A percentile compares a stretch with the other conserved stretches of the same genome.
Evolutionary conservation across 2,888 invertebrate species (phyloP).

Genomic region (Itoplectis maculator): DNA sequence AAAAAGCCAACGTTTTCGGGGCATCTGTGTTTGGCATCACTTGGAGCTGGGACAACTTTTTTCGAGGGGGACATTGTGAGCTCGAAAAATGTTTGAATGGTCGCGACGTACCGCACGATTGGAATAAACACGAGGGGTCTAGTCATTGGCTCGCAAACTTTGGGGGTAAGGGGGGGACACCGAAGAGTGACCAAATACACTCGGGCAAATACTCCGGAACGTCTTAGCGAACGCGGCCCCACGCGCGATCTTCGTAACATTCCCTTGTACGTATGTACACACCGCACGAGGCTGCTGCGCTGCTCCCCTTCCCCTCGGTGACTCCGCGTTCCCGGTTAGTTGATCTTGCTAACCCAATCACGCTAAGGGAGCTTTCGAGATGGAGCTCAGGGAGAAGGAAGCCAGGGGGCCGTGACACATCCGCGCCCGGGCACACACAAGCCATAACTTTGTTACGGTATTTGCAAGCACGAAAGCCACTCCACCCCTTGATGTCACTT

Average conservation of each 20-base stretch:
- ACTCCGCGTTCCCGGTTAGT: slow-evolving; percentile 71
- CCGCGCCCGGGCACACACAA: slow-evolving; percentile 75
- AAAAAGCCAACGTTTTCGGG: too few relatives aligned
- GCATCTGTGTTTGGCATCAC: too few relatives aligned
- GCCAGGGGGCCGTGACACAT: slow-evolving; percentile 73
- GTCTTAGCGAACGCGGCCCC: slow-evolving; percentile 55
- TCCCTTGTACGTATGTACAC: slow-evolving; percentile 56
- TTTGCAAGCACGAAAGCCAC: slow-evolving; percentile 77
- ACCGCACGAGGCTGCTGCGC: slow-evolving; percentile 54
- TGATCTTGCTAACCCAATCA: slow-evolving; percentile 76
- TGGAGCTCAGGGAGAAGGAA: slow-evolving; percentile 31
- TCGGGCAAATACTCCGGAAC: slow-evolving; percentile 49
- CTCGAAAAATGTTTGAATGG: background rate
- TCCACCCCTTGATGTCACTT: slow-evolving; percentile 74
- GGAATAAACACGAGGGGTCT: slow-evolving; percentile 1
- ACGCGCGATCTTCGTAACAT: slow-evolving; percentile 38
- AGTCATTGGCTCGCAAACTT: slow-evolving; percentile 28
- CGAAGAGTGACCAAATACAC: slow-evolving; percentile 58
- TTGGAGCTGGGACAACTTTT: too few relatives aligned
- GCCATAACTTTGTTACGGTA: slow-evolving; percentile 78
- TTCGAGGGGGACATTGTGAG: background rate
- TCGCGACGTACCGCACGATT: background rate
- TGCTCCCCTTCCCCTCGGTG: slow-evolving; percentile 35
- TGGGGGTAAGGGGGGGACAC: background rate
- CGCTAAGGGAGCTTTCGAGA: slow-evolving; percentile 70